Conservation (phyloP, 2,888 invertebrate species). For the Elysia crispata region DNA sequence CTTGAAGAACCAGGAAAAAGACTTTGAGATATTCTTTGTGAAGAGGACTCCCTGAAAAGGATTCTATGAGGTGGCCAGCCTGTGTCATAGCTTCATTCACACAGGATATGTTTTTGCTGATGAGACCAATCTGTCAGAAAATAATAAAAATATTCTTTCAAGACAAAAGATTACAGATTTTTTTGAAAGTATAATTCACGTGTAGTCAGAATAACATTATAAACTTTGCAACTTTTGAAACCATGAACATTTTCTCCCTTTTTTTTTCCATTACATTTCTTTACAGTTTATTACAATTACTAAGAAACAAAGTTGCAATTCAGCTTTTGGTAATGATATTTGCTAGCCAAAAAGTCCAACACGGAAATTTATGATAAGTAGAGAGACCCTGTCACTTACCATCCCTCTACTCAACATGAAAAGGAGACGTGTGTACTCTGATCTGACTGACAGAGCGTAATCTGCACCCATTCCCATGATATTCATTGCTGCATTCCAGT, state of each 20-base stretch:
- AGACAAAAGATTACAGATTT: too few species aligned
- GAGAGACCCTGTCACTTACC: slow-evolving; percentile 80
- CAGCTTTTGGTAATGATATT: too few species aligned
- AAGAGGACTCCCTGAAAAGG: slow-evolving; percentile 88
- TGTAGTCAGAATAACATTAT: too few species aligned
- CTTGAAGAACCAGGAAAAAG: slow-evolving; percentile 96
- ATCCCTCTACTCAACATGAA: slow-evolving; percentile 97
- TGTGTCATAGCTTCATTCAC: slow-evolving; percentile 86
- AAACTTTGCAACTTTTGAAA: too few species aligned
- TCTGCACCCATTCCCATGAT: slow-evolving; percentile 94
- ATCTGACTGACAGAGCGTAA: slow-evolving; percentile 94
- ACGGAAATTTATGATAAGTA: too few species aligned
- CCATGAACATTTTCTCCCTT: too few species aligned
- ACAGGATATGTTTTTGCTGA: slow-evolving; percentile 45
- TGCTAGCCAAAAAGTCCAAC: too few species aligned
- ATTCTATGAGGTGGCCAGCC: slow-evolving; percentile 93
- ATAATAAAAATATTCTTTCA: too few species aligned
- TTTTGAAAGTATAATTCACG: too few species aligned
- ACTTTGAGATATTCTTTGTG: slow-evolving; percentile 95
- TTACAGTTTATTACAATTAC: too few species aligned
- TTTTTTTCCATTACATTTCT: too few species aligned
- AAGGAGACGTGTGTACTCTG: slow-evolving; percentile 92
- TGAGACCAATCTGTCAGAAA: slow-evolving; percentile 49
- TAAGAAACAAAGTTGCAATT: too few species aligned
- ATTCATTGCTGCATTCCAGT: slow-evolving; percentile 93